A percentile compares a stretch with the other conserved stretches of the same genome.
These are phyloP conservation scores for Megalopta genalis DNA, from an alignment of 1,140 invertebrate species.

Conservation along the genomic window DNA sequence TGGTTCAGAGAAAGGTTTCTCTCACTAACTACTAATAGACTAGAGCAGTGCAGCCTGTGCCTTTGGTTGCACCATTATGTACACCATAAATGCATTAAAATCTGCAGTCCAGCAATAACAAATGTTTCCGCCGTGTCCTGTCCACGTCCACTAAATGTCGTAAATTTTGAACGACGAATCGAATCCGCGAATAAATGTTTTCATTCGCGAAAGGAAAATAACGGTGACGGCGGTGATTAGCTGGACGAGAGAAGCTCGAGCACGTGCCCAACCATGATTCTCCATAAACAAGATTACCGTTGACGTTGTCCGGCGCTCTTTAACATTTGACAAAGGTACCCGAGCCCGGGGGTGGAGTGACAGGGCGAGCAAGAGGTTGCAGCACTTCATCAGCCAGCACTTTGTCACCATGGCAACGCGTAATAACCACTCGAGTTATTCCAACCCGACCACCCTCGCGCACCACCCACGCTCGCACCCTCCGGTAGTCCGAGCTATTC, in stretches of 20 bases:
- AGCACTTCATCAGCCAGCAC: slow-evolving; percentile 78
- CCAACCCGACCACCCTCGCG: slow-evolving; percentile 32
- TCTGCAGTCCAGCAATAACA: no score
- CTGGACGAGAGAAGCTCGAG: slow-evolving; percentile 2
- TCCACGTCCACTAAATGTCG: no score
- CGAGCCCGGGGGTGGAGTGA: slow-evolving; percentile 45
- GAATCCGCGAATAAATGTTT: neutral
- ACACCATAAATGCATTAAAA: no score
- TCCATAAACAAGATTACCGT: slow-evolving; percentile 39
- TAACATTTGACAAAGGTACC: slow-evolving; percentile 43
- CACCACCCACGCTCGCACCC: neutral
- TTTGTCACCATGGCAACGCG: slow-evolving; percentile 78
- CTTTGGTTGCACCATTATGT: no score
- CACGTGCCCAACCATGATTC: neutral
- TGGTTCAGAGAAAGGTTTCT: no score
- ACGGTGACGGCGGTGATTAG: neutral
- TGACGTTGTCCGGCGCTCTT: slow-evolving; percentile 30
- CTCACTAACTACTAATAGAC: no score
- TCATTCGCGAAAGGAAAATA: neutral
- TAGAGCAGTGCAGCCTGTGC: no score
- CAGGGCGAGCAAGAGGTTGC: slow-evolving; percentile 51
- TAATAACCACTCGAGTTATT: slow-evolving; percentile 75
- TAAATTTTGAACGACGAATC: neutral
- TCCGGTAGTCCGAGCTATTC: neutral
- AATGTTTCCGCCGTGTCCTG: no score